Evolutionary conservation across 2,113 vertebrate species (phyloP).

Genomic region (Acanthisitta chloris): DNA sequence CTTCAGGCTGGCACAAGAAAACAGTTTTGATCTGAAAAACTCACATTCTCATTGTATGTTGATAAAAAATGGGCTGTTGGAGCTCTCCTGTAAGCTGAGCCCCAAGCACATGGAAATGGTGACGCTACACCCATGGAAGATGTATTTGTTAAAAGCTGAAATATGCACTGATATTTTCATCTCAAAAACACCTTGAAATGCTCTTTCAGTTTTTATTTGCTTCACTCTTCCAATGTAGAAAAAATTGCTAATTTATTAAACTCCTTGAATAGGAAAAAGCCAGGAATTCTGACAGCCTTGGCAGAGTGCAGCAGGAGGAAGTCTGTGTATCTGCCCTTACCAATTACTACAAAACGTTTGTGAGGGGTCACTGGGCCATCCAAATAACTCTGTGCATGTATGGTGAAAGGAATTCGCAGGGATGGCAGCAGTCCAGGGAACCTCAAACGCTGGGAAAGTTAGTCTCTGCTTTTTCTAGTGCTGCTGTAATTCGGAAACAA

Average conservation of each 20-base stretch:
- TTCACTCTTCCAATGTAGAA: neutral
- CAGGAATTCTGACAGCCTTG: constrained; percentile 15
- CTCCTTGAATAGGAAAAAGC: neutral
- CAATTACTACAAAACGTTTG: neutral
- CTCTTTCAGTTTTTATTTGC: neutral
- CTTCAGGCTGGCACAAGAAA: neutral
- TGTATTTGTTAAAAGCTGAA: neutral
- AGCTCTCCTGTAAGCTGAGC: neutral
- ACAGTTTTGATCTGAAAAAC: neutral
- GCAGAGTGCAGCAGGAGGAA: constrained; percentile 12
- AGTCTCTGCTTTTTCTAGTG: constrained; percentile 23
- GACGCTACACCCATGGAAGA: neutral
- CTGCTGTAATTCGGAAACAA: constrained; percentile 46
- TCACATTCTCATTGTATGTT: neutral
- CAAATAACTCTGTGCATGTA: neutral
- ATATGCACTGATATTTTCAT: neutral
- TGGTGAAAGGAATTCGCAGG: constrained; percentile 22
- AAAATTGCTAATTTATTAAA: neutral
- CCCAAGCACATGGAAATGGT: neutral
- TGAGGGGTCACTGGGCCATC: constrained; percentile 42
- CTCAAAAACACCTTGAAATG: neutral
- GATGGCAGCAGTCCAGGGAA: constrained; percentile 23
- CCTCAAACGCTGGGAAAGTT: constrained; percentile 62
- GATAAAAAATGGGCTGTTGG: neutral
- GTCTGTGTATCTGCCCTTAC: constrained; percentile 15